Evolutionary conservation across 37 sponge, comb jelly and placozoan species (phyloP).

Genomic region (Aplysina aerophoba): DNA sequence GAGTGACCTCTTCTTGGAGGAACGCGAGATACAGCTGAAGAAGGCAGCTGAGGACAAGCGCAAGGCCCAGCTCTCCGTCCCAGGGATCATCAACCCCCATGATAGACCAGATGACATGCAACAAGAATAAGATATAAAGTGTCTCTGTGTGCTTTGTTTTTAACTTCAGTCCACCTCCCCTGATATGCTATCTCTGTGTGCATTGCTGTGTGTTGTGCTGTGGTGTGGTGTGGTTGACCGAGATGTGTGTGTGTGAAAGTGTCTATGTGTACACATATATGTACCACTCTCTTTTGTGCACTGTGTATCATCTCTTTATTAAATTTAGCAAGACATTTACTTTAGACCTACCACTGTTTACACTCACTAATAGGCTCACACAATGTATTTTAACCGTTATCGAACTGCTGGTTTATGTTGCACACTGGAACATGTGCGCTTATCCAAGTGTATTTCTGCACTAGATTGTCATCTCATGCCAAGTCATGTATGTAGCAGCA

Average conservation of each 20-base stretch:
- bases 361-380: no score
- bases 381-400: no score
- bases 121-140: conserved; percentile 41
- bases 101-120: conserved; percentile 96
- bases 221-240: neutral
- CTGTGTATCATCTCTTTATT: no score
- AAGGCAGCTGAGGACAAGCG: conserved; percentile 88
- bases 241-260: neutral
- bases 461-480: no score
- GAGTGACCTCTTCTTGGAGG: conserved; percentile 84
- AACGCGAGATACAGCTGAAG: conserved; percentile 84
- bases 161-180: neutral
- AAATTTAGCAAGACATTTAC: no score
- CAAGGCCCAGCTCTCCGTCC: conserved; percentile 77
- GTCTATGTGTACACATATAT: neutral
- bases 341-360: no score
- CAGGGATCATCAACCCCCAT: conserved; percentile 98
- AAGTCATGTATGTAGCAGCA: no score
- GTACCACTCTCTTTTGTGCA: neutral
- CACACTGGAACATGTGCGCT: no score
- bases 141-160: no score
- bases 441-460: no score
- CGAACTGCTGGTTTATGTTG: no score
- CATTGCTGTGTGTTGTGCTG: neutral
- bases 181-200: neutral